Conservation (phyloP, 1,140 invertebrate species). For the Drosophila equinoxialis region DNA sequence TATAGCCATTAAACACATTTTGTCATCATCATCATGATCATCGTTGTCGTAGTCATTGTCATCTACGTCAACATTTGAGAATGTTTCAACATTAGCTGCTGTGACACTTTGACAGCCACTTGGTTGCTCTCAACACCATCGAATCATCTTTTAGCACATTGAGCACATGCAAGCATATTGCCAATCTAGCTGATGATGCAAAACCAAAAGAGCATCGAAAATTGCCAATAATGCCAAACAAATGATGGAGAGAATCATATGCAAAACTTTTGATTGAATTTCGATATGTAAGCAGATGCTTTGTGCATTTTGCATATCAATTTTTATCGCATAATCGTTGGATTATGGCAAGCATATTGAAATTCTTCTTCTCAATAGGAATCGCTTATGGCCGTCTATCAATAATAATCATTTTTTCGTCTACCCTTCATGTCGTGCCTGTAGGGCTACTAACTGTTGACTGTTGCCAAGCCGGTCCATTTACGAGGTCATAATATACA, state of each 20-base stretch:
- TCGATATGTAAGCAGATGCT: constrained; percentile 32
- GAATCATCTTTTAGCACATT: constrained; percentile 20
- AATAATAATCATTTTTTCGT: constrained; percentile 14
- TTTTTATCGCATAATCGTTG: constrained; percentile 50
- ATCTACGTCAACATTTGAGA: neutral
- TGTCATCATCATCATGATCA: constrained; percentile 14
- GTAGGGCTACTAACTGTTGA: constrained; percentile 44
- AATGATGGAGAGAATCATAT: constrained; percentile 40
- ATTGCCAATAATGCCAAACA: constrained; percentile 37
- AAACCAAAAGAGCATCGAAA: constrained; percentile 23
- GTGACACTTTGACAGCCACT: constrained; percentile 29
- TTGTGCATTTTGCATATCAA: constrained; percentile 37
- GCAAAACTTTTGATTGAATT: constrained; percentile 36
- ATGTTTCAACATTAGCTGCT: constrained; percentile 1
- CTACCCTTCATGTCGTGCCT: constrained; percentile 27
- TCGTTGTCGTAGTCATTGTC: no score
- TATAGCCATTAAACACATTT: constrained; percentile 42
- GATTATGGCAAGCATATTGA: constrained; percentile 20
- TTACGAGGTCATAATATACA: constrained; percentile 49
- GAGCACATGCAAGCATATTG: constrained; percentile 15
- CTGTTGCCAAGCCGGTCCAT: constrained; percentile 9
- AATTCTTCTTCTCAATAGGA: constrained; percentile 33
- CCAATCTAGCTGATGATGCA: constrained; percentile 1
- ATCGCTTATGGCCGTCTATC: constrained; percentile 28
- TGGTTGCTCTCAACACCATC: constrained; percentile 3